Evolutionary conservation across 2,113 vertebrate species (phyloP).

Genomic region (Oophaga pumilio): DNA sequence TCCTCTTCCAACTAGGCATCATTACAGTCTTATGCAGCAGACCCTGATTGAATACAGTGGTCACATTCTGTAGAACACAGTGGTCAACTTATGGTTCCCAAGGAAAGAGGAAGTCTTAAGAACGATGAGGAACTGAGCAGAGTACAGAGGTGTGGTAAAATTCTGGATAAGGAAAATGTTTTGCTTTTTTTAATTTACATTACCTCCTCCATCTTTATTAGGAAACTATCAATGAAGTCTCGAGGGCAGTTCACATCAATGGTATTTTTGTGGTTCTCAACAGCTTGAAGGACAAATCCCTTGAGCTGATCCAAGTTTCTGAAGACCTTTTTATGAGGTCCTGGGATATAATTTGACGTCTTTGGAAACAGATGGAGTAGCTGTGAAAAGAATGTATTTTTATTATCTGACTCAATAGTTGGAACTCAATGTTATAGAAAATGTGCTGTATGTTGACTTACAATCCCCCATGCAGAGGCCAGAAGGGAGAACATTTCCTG

Average conservation of each 20-base stretch:
- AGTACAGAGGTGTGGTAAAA: no score
- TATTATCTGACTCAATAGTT: not conserved
- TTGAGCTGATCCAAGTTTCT: conserved; percentile 55
- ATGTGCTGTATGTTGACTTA: conserved; percentile 28
- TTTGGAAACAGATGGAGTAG: conserved; percentile 11
- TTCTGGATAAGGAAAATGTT: no score
- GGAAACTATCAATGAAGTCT: conserved; percentile 19
- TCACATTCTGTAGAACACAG: no score
- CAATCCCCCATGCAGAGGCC: conserved; percentile 62
- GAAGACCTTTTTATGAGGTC: conserved; percentile 62
- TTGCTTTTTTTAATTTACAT: no score
- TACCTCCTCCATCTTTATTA: no score
- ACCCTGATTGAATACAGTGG: no score
- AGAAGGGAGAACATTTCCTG: conserved; percentile 60
- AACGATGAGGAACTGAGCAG: no score
- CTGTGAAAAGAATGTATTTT: not conserved
- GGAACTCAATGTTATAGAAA: no score
- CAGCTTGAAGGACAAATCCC: conserved; percentile 63
- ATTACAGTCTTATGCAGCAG: no score
- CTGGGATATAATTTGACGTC: conserved; percentile 65
- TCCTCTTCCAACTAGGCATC: no score
- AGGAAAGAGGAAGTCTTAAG: no score
- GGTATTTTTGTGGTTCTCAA: conserved; percentile 58
- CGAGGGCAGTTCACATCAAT: conserved; percentile 21
- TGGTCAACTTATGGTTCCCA: no score